phyloP scores from a whole-genome alignment of 2,888 invertebrate genomes.

The Amphimallon solstitiale region DNA sequence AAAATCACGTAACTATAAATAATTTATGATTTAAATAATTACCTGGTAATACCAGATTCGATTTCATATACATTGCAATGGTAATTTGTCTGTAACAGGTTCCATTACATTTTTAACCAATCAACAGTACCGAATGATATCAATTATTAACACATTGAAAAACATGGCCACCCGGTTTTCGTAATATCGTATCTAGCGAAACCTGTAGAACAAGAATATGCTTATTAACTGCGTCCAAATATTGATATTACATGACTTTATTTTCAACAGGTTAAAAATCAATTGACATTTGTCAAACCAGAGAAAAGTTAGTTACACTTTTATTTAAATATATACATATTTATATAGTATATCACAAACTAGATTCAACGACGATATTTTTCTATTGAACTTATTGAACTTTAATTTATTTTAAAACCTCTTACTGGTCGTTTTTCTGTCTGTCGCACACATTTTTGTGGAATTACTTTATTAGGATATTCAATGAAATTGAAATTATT shows the following conservation, averaged over 20 bases:
- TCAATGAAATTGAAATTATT: too few relatives aligned
- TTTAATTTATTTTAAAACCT: too few relatives aligned
- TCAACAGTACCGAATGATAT: background rate
- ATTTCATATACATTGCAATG: background rate
- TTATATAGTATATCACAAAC: too few relatives aligned
- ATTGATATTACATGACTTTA: too few relatives aligned
- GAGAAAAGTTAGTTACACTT: background rate
- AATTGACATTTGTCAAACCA: too few relatives aligned
- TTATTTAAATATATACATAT: background rate
- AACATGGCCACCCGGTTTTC: constrained; percentile 28
- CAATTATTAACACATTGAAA: constrained; percentile 10
- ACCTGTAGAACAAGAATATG: background rate
- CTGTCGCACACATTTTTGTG: too few relatives aligned
- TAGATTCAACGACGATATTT: too few relatives aligned
- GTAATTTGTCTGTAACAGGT: background rate
- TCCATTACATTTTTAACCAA: constrained; percentile 22
- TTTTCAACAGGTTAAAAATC: background rate
- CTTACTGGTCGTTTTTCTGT: too few relatives aligned
- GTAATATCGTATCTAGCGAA: background rate
- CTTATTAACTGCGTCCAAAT: background rate
- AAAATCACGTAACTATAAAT: too few relatives aligned
- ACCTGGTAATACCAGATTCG: background rate
- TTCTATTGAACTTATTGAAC: too few relatives aligned
- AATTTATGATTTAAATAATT: too few relatives aligned
- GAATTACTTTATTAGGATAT: too few relatives aligned